Conservation (phyloP, 1,140 invertebrate species). For the Anastrepha obliqua region DNA sequence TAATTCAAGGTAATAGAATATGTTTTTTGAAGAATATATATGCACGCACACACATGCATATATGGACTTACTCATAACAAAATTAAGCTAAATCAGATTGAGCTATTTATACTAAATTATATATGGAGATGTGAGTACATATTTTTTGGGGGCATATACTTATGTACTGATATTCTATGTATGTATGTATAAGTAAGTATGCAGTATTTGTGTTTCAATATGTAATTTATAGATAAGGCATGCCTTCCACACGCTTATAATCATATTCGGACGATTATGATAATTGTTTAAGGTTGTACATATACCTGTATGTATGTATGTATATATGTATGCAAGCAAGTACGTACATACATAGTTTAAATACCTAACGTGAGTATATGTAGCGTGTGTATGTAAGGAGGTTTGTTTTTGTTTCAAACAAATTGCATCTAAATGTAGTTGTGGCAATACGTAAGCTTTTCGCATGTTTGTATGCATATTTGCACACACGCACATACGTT, state of each 20-base stretch:
- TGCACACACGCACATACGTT: neutral
- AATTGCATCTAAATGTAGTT: neutral
- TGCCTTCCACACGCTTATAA: conserved; percentile 33
- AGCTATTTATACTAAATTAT: conserved; percentile 50
- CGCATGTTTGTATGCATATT: neutral
- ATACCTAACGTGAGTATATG: too few species aligned
- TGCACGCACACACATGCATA: neutral
- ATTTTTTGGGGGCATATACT: neutral
- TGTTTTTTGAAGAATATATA: neutral
- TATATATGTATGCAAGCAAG: neutral
- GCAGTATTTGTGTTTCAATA: neutral
- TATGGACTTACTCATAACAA: conserved; percentile 32
- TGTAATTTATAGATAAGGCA: neutral
- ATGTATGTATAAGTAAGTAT: neutral
- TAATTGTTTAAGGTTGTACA: conserved; percentile 14
- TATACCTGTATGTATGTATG: neutral
- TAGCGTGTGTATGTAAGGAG: neutral
- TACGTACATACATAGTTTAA: neutral
- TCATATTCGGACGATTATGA: conserved; percentile 41
- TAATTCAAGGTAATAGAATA: neutral
- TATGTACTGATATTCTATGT: neutral
- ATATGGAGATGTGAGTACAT: neutral
- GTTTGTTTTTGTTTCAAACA: neutral
- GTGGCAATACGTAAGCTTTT: neutral
- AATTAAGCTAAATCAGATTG: conserved; percentile 48